Conservation (phyloP, 2,797 vertebrate species). For the Malurus leucopterus region DNA sequence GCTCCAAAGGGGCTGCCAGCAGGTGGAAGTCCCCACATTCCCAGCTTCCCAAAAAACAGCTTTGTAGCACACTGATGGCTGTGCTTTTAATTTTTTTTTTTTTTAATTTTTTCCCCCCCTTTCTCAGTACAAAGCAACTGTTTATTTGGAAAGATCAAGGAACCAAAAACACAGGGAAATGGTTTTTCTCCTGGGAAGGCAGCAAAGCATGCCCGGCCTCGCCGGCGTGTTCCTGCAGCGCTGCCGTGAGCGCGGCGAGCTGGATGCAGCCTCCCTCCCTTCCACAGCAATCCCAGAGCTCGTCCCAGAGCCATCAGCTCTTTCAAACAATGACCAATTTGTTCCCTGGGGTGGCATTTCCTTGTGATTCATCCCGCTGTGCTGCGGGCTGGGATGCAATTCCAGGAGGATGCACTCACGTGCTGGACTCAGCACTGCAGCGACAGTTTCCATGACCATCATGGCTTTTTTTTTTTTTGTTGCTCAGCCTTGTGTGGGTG, state of each 20-base stretch:
- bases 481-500: fast-evolving
- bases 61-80: neutral
- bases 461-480: neutral
- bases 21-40: neutral
- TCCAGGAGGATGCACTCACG: neutral
- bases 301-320: neutral
- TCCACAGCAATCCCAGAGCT: neutral
- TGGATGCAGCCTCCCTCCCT: neutral
- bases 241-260: neutral
- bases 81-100: neutral
- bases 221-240: neutral
- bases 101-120: neutral
- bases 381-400: neutral
- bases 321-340: neutral
- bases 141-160: conserved; percentile 41
- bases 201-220: conserved; percentile 33
- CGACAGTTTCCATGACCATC: neutral
- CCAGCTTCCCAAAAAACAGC: neutral
- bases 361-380: neutral
- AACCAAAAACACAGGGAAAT: conserved; percentile 7
- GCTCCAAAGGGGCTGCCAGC: neutral
- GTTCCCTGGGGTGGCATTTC: conserved; percentile 19
- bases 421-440: neutral
- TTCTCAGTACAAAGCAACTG: conserved; percentile 4
- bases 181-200: neutral